These are phyloP conservation scores for Timema podura DNA, from an alignment of 2,888 invertebrate species.

Conservation along the genomic window DNA sequence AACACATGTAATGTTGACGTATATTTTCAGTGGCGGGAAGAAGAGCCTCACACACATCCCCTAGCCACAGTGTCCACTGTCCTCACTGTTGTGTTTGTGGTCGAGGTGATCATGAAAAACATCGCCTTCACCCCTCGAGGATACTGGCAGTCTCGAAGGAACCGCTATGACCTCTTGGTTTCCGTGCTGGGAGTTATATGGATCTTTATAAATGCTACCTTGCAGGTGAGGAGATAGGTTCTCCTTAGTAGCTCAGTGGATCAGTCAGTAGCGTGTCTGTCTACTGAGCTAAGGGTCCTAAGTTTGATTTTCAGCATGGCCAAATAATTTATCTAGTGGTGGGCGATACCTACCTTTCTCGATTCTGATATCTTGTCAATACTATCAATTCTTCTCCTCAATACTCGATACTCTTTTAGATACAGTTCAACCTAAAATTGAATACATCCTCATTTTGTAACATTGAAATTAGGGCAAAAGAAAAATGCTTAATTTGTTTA, in stretches of 20 bases:
- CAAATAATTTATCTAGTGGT: too few species aligned
- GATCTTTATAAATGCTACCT: conserved; percentile 89
- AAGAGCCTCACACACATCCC: conserved; percentile 71
- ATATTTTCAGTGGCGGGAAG: conserved; percentile 74
- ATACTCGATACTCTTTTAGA: not conserved
- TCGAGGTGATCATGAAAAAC: conserved; percentile 96
- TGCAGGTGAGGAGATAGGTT: conserved; percentile 57
- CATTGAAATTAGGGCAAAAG: not conserved
- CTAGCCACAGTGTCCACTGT: conserved; percentile 84
- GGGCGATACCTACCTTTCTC: too few species aligned
- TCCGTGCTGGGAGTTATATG: conserved; percentile 95
- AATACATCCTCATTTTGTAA: conserved; percentile 9
- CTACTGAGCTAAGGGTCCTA: too few species aligned
- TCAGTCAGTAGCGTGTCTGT: too few species aligned
- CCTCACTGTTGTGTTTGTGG: conserved; percentile 88
- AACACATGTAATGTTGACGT: too few species aligned
- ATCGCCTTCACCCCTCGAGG: conserved; percentile 97
- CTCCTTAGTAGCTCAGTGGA: too few species aligned
- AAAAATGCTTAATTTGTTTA: not conserved
- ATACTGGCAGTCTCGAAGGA: conserved; percentile 97
- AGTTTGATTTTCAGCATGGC: too few species aligned
- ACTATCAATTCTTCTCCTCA: too few species aligned
- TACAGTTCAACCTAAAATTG: conserved; percentile 3
- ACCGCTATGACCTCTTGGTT: conserved; percentile 95
- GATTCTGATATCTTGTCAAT: too few species aligned